These are phyloP conservation scores for Microctonus aethiopoides DNA, from an alignment of 2,888 invertebrate genomes.

Conservation along the genomic window DNA sequence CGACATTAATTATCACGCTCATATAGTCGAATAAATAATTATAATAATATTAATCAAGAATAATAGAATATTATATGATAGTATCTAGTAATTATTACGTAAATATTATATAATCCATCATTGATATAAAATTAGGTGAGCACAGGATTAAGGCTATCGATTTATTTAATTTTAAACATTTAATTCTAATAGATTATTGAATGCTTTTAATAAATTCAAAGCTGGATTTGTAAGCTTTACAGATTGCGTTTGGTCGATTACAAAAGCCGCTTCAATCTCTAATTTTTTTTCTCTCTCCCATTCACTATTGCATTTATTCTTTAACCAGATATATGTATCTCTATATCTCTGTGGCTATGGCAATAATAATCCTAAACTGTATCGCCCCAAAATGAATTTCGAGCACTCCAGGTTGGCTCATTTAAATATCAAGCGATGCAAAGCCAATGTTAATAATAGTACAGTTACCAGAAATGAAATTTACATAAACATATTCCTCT, in stretches of 20 bases:
- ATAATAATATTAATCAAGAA: not conserved
- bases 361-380: conserved; percentile 28
- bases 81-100: not conserved
- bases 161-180: not conserved
- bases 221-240: conserved; percentile 3
- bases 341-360: conserved; percentile 8
- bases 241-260: conserved; percentile 18
- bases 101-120: not conserved
- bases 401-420: conserved; percentile 40
- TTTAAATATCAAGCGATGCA: conserved; percentile 54
- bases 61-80: not conserved
- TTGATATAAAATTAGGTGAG: not conserved
- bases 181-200: not conserved
- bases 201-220: conserved; percentile 14
- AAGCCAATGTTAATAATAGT: conserved; percentile 51
- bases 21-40: not conserved
- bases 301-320: not conserved
- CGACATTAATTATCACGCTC: conserved; percentile 42
- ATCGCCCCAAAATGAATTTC: conserved; percentile 45
- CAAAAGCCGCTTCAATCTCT: not conserved
- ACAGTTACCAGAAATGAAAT: conserved; percentile 40
- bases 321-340: conserved; percentile 11
- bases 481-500: conserved; percentile 45
- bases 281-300: not conserved
- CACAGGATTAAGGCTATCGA: not conserved